Percentiles rank a stretch among this genome's conserved stretches.
Conservation (phyloP, 2,888 invertebrate genomes). For the Hylaea fasciaria region DNA sequence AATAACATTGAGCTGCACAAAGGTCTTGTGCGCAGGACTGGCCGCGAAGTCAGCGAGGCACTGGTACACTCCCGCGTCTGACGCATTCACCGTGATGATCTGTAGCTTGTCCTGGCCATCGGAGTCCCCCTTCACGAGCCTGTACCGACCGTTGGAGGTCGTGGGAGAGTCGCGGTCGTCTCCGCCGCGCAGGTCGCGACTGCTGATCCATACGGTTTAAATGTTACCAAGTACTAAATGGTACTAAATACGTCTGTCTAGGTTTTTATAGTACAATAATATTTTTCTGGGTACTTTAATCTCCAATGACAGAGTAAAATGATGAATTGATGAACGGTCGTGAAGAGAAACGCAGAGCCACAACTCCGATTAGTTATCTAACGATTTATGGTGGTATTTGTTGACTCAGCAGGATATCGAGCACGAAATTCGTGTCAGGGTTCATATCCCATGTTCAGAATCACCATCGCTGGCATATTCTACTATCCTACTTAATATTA, state of each 20-base stretch:
- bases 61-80: constrained; percentile 71
- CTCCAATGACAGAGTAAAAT: too few species aligned
- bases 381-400: too few species aligned
- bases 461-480: too few species aligned
- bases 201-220: constrained; percentile 62
- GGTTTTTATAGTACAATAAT: too few species aligned
- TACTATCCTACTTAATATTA: too few species aligned
- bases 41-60: constrained; percentile 72
- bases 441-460: too few species aligned
- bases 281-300: too few species aligned
- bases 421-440: too few species aligned
- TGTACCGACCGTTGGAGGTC: constrained; percentile 59
- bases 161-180: constrained; percentile 41
- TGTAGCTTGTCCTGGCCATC: constrained; percentile 60
- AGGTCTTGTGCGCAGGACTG: constrained; percentile 71
- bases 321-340: too few species aligned
- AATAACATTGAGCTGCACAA: constrained; percentile 65
- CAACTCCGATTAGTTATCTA: background rate
- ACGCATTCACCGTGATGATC: constrained; percentile 58
- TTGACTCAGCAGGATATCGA: too few species aligned
- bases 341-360: background rate
- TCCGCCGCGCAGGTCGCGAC: constrained; percentile 71
- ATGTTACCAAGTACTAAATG: background rate
- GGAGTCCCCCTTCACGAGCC: constrained; percentile 57
- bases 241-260: too few species aligned